Evolutionary conservation across 2,797 vertebrate species (phyloP), one percentile per base, ranked within the genome.

Genomic region (Anguilla megastoma): DNA sequence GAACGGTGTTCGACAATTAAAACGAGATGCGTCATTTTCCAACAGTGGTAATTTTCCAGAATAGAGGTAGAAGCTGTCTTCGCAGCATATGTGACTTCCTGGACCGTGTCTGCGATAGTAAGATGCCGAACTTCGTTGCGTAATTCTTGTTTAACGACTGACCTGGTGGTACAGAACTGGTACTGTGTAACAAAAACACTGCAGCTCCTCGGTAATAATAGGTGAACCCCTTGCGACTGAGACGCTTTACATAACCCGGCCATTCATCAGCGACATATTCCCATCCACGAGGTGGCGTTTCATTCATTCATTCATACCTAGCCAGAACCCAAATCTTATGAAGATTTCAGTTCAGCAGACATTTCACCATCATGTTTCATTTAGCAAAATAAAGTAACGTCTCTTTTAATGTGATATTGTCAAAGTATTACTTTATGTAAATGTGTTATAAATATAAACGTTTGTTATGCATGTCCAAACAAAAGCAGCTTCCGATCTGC

Each of bases 261-360:
- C 27, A 71, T 27, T 71, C n/a, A 36, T 41, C 36, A 14, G 74
- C 74, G 18, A 14, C 36, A 76, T 76, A 41, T 76, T 16, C 9
- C 41, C 74, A 36, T 16, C 74, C 74, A 76, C 74, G 36, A 41
- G 74, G 74, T 36, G 74, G 74, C 74, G 74, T 41, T 41, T 76
- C 33, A 41, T 76, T 71, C 69, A 30, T 33, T 33, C 69, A 27
- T 76, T 5, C 74, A 14, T 45, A 45, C 41, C 41, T 33, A 12
- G 3, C 2, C 56, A 58, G 56, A 58, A 16, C 14, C 14, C 10
- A 16, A 76, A 14, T 16, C 33, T 21, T 71, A 7, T 0, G 27
- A 24, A 16, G 16, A 36, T 41, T 41, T 41, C 74, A 41, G 33
- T 14, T 9, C 74, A 18, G 74, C 7, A 52, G 36, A 76, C 74